These are phyloP conservation scores for Percopsis omiscomaycus DNA, from an alignment of 2,797 vertebrate species.

Conservation along the genomic window DNA sequence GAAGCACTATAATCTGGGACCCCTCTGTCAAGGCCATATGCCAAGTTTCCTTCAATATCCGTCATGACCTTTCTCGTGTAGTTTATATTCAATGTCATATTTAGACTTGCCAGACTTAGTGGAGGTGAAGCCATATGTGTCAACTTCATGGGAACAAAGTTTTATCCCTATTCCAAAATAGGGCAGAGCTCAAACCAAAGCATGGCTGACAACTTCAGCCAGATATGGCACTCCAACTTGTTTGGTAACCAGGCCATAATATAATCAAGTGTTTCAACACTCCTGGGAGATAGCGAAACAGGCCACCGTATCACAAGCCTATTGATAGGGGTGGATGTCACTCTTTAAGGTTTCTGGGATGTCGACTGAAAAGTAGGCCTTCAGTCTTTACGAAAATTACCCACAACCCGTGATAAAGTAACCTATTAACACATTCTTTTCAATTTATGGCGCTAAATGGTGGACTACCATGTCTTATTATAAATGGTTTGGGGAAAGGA, in stretches of 20 bases:
- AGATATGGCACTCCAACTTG: conserved; percentile 40
- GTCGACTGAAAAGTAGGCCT: conserved; percentile 48
- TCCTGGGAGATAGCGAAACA: conserved; percentile 58
- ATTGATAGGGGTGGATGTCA: conserved; percentile 51
- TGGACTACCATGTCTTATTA: neutral
- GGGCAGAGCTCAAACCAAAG: conserved; percentile 28
- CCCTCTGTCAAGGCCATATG: conserved; percentile 22
- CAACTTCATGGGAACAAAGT: conserved; percentile 1
- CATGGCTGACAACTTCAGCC: conserved; percentile 25
- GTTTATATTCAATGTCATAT: neutral
- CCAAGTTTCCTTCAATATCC: neutral
- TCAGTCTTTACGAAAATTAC: conserved; percentile 25
- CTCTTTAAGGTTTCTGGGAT: conserved; percentile 60
- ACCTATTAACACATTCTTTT: conserved; percentile 23
- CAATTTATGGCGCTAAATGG: too few species aligned
- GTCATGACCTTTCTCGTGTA: neutral
- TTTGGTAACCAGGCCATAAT: conserved; percentile 53
- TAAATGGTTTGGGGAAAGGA: too few species aligned
- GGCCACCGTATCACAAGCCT: conserved; percentile 53
- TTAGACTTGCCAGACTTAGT: neutral
- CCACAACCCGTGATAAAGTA: conserved; percentile 29
- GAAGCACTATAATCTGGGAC: conserved; percentile 4
- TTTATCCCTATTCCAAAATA: conserved; percentile 27
- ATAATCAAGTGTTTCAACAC: conserved; percentile 47
- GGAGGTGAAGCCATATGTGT: neutral